Conservation (phyloP, 2,888 invertebrate species). For the Brenthis ino region DNA sequence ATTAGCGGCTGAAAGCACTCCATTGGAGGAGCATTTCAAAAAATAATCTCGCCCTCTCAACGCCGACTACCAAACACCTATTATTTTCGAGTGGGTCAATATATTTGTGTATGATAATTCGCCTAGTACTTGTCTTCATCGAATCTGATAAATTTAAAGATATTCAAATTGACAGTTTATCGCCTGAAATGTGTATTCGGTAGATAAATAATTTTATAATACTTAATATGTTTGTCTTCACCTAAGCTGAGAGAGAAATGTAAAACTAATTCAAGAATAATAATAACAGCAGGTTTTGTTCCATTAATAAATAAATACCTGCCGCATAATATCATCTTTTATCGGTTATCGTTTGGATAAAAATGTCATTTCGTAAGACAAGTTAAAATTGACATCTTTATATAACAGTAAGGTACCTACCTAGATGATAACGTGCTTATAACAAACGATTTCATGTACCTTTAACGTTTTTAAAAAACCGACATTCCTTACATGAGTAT, state of each 20-base stretch:
- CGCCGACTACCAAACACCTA: constrained; percentile 68
- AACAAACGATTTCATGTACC: neutral
- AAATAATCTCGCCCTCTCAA: constrained; percentile 80
- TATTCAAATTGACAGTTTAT: constrained; percentile 36
- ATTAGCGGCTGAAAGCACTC: constrained; percentile 76
- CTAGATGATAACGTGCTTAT: constrained; percentile 11
- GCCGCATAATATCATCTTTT: constrained; percentile 43
- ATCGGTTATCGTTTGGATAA: constrained; percentile 55
- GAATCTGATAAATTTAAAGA: constrained; percentile 39
- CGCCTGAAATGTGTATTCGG: constrained; percentile 1
- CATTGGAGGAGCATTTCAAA: constrained; percentile 79
- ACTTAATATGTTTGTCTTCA: neutral
- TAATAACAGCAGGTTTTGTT: neutral
- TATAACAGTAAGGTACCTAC: constrained; percentile 21
- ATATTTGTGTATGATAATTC: constrained; percentile 69
- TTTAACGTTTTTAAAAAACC: too few species aligned
- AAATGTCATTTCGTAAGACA: constrained; percentile 41
- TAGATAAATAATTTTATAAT: neutral
- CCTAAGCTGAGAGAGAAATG: neutral
- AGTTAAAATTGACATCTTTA: constrained; percentile 29
- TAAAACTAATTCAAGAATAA: constrained; percentile 4
- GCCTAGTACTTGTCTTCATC: constrained; percentile 40
- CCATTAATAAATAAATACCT: constrained; percentile 11
- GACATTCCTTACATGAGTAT: too few species aligned
- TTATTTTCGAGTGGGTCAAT: constrained; percentile 77